Evolutionary conservation across 2,113 vertebrate genomes (phyloP), one percentile per base, ranked within the genome.

Genomic region (Etia nguti): DNA sequence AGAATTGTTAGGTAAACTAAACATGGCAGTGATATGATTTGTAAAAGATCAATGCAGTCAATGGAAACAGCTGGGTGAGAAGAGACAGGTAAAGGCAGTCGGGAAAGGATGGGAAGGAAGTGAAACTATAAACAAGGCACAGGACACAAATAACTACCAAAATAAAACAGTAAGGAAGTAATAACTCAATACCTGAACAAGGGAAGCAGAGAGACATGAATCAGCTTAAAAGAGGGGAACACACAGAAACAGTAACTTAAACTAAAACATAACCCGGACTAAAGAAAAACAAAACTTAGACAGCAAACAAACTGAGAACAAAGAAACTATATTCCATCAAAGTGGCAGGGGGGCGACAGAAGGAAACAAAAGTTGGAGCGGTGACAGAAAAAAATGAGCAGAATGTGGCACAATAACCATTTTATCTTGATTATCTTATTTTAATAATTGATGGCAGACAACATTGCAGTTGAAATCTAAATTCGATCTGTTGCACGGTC

Each of bases 151-250:
- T 43, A 16, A 70, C 65, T 41, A 70, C 36, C 65, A 43, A 70
- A 43, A 43, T 6, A 22, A 70, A 62, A 68, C 20, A 8, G 34
- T n/a, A 68, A 41, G 62, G 62, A 38, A 68, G 20, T 9, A 62
- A 62, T 31, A n/a, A 36, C 31, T 36, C 20, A 41, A 11, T 41
- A 68, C 15, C 20, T 41, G 36, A 68, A 1, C 7, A 68, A 68
- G 20, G 11, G 34, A 0, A 5, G 31, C 60, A 65, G 2, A 0
- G 0, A 68, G 36, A 24, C 36, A 1, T 16, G 36, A 70, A 43
- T 43, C 12, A 43, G 11, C 7, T 68, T 68, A n/a, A 68, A 38
- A 68, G 36, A 70, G n/a, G 6, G 20, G 0, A 41, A 24, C 20
- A 68, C 34, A 68, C 8, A 68, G 20, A 24, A 70, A 70, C 38